Evolutionary conservation across 2,797 vertebrate species (phyloP), one percentile per base, ranked within the genome.

Genomic region (Clamator glandarius): DNA sequence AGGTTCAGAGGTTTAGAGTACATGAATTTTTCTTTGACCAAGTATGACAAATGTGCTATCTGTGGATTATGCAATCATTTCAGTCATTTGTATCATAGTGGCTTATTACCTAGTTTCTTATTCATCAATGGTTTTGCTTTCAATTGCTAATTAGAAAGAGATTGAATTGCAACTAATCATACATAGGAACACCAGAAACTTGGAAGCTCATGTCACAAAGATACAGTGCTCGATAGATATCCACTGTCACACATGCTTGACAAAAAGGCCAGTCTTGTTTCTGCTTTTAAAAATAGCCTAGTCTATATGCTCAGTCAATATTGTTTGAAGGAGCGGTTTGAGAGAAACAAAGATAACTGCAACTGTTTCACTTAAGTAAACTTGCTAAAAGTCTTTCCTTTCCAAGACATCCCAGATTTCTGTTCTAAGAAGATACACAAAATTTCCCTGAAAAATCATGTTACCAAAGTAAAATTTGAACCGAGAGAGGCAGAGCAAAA

Each of bases 1-100:
- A 94, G 21, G 86, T 96, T 92, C 66, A 95, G 64, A 9, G 6
- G 54, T 93, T 96, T 84, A 89, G 74, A 84, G 51, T 41, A 76
- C n/a, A 54, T 67, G 26, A 72, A 20, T 33, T 83, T 68, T 73
- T 42, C 41, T 84, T 73, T 1, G 11, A 52, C 24, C 7, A 24
- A 87, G 46, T 55, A 77, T 4, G 1, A 82, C 0, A 1, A 75
- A 68, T 0, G 1, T 35, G 48, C 26, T 57, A 51, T 55, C 76
- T 89, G 48, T 46, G 62, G 44, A 91, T 75, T 75, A 68, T 18
- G n/a, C 28, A 79, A 82, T 19, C 28, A 44, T 5, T 44, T 57
- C 21, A 93, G 61, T 82, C 39, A 84, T 5, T 64, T 83, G 41
- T 63, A 8, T 29, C 54, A 73, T 5, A 67, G 25, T 29, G 52